These are phyloP conservation scores for Aphelinus atriplicis DNA, from an alignment of 1,140 invertebrate species.

Conservation along the genomic window DNA sequence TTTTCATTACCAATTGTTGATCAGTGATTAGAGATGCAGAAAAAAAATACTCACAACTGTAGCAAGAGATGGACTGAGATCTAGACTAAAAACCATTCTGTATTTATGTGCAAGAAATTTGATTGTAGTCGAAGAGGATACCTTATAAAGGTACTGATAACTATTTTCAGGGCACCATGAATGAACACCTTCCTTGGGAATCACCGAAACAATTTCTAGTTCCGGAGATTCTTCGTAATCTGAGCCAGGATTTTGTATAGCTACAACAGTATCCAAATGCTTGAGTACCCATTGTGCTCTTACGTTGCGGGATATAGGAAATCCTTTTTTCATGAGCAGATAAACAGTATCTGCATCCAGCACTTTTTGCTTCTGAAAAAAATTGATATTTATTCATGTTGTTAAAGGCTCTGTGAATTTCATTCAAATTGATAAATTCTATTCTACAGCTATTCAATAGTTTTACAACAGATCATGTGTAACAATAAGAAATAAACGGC, in stretches of 20 bases:
- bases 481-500: no score
- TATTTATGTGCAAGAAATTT: conserved; percentile 72
- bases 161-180: conserved; percentile 67
- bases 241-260: conserved; percentile 58
- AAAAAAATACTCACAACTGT: conserved; percentile 69
- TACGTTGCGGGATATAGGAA: conserved; percentile 79
- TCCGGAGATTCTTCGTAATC: conserved; percentile 64
- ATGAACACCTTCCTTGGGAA: conserved; percentile 67
- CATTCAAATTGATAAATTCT: no score
- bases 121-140: conserved; percentile 65
- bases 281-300: conserved; percentile 81
- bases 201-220: conserved; percentile 73
- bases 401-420: background rate
- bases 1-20: conserved; percentile 18
- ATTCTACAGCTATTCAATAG: no score
- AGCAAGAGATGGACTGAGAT: conserved; percentile 82
- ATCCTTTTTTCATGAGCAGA: conserved; percentile 78
- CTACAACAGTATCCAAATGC: conserved; percentile 74
- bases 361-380: conserved; percentile 55
- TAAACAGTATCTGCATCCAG: conserved; percentile 76
- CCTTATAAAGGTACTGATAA: conserved; percentile 68
- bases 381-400: background rate
- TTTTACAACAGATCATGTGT: no score
- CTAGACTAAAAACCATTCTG: conserved; percentile 80
- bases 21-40: conserved; percentile 6